Conservation (phyloP, 92 coral and sea anemone genomes). For the Siderastrea radians region DNA sequence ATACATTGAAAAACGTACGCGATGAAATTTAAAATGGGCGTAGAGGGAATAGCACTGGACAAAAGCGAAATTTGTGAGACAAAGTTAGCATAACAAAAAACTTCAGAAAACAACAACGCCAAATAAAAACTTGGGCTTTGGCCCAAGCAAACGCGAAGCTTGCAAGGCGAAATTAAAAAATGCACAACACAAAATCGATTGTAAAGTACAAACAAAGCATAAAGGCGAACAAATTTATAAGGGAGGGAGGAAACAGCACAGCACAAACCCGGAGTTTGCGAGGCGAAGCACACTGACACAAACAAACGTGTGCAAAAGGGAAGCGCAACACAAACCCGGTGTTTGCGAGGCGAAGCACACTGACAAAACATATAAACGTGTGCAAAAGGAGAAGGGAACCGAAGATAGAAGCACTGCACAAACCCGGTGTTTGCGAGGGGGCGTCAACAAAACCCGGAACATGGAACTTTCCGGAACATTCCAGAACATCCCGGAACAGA, state of each 20-base stretch:
- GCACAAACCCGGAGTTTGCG: neutral
- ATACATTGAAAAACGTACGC: constrained; percentile 3
- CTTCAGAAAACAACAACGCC: neutral
- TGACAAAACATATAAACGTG: neutral
- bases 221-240: neutral
- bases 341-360: constrained; percentile 6
- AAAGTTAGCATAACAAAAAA: neutral
- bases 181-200: neutral
- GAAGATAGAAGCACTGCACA: too few relatives aligned
- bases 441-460: too few relatives aligned
- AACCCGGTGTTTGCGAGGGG: too few relatives aligned
- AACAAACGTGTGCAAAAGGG: neutral
- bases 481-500: too few relatives aligned
- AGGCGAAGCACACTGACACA: neutral
- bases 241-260: constrained; percentile 3
- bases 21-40: constrained; percentile 2
- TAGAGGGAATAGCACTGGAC: constrained; percentile 3
- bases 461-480: too few relatives aligned
- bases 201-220: neutral
- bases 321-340: neutral
- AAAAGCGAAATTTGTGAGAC: neutral
- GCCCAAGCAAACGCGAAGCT: constrained; percentile 1
- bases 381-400: too few relatives aligned
- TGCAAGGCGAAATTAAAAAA: neutral
- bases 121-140: neutral